Conservation (phyloP, 1,140 invertebrate species). For the Orchestia grillus region DNA sequence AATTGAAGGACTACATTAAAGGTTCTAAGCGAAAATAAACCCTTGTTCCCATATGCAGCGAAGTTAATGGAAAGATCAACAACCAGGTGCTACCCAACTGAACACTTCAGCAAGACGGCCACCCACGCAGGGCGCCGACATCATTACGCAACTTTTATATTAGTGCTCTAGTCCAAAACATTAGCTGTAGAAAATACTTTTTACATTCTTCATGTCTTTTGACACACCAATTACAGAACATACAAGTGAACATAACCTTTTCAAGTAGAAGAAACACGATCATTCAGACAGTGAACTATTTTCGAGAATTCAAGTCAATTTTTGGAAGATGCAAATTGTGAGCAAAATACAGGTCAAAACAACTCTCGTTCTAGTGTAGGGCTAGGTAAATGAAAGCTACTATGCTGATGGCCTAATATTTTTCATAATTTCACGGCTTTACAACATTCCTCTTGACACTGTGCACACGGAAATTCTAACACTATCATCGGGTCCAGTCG, state of each 20-base stretch:
- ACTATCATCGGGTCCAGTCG: neutral
- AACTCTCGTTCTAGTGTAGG: too few relatives aligned
- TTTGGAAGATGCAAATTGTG: neutral
- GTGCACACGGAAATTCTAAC: neutral
- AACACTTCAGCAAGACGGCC: neutral
- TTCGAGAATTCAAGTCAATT: neutral
- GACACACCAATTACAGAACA: neutral
- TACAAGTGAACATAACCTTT: neutral
- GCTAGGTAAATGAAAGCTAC: too few relatives aligned
- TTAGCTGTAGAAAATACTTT: neutral
- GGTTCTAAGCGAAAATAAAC: neutral
- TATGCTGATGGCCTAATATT: neutral
- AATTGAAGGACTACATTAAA: neutral
- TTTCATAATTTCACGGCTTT: neutral
- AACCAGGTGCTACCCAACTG: neutral
- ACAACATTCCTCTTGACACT: neutral
- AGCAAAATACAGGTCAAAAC: neutral
- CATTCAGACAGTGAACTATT: neutral
- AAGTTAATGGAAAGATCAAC: neutral
- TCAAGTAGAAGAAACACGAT: neutral
- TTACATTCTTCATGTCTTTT: neutral
- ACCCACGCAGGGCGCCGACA: neutral
- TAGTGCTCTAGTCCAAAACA: neutral
- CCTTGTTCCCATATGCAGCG: neutral
- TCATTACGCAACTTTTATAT: neutral